Base-by-base conservation (phyloP, 2,113 vertebrate genomes). In the Triplophysa dalaica region DNA sequence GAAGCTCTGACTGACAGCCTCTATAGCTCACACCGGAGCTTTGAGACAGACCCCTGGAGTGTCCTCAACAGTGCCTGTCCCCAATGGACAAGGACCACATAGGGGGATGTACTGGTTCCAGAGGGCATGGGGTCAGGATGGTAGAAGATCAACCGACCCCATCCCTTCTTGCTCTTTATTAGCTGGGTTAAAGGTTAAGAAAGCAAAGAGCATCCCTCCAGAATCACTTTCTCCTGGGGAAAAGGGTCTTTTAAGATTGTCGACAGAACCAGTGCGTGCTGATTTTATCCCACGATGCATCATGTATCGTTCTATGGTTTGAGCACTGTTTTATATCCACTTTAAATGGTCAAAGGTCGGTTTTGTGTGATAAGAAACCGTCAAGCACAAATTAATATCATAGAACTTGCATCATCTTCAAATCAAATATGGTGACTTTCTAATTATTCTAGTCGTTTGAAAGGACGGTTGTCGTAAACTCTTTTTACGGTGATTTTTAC, bases 1-100 rank as follows among this genome's bases (percentile, higher is more conserved):
- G 79, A 85, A 48, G 12, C 61, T 78, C 78, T 92, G 91, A 93
- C 60, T 61, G 91, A 92, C 90, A 89, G 89, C 33, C 4, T 3
- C 81, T 84, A 88, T 91, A 91, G 90, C 89, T n/a, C 61, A 52
- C 54, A 9, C 74, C 41, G 77, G 6, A 82, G 66, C 83, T 80
- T 76, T 50, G 81, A 81, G 84, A 26, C 48, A 6, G 81, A 87
- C 87, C 86, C 87, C 88, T 84, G 84, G 79, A 78, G 85, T 62
- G 84, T 87, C 80, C 72, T 45, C 81, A 85, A 86, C 85, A 87
- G 82, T 33, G 81, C 78, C 84, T 88, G 80, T 85, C 75, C 76
- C 79, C 74, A 21, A 74, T 67, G 79, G 78, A 87, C 87, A 81
- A 87, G 88, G 80, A 64, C 85, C 80, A 81, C 85, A 82, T 85